Base-by-base conservation (phyloP, 30 jellyfish, hydroid and myxozoan species). In the Hydractinia echinata region DNA sequence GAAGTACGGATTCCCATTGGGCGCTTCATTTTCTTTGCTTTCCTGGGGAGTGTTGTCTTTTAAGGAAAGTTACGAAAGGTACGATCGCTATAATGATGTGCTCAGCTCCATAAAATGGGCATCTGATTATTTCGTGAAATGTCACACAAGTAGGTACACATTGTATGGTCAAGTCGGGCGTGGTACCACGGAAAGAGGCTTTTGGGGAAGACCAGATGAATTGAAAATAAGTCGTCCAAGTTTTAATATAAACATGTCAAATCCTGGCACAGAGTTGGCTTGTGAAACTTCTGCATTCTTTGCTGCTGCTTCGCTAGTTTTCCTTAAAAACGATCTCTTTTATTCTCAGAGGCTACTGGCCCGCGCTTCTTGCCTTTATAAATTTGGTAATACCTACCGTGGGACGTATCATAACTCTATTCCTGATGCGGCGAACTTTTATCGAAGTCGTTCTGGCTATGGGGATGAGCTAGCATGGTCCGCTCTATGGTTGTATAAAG, bases 171-270 rank as follows among this genome's bases (percentile, higher is more conserved):
- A 88, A 53, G 94, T 83, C 54, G 96, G 96, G 7, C 67, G 67
- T 15, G 96, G 96, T 5, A 78, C 39, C 20, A 69, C 20, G 16
- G 96, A 88, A 51, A 90, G 82, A 51, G 92, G 81, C 14, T 72
- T 5, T 70, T 88, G 96, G 96, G 94, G 94, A 44, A 72, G 96
- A 50, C 85, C 95, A 18, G 89, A 83, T 10, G 90, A 88, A 15
- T 66, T 83, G 86, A 51, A 56, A 55, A 77, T 72, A 77, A 18
- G 62, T 16, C 67, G 96, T 50, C 94, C 94, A 52, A 62, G 85
- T 44, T 66, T 44, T 48, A 82, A 74, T 62, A 55, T 88, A 7
- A 81, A 77, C 68, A 61, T 66, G 48, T 19, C 70, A 7, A 77
- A 82, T 19, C 96, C 96, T 5, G 96, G 96, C 4, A 76, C 92